Conservation (phyloP, 2,797 vertebrate genomes). For the Microctenopoma stevenorrisi region DNA sequence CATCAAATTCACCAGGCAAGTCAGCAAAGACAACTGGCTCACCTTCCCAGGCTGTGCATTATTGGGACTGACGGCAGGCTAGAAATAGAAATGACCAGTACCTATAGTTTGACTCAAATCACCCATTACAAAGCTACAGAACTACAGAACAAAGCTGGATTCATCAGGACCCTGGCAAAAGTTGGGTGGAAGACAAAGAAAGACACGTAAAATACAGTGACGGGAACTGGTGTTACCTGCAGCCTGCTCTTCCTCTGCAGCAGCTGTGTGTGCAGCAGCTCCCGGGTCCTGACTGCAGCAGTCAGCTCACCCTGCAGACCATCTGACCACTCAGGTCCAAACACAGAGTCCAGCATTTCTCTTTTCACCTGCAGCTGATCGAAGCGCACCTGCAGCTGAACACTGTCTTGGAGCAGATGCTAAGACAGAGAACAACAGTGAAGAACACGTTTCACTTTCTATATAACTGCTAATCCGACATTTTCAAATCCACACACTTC, state of each 20-base stretch:
- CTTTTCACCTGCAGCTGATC: conserved; percentile 82
- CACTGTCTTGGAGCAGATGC: conserved; percentile 85
- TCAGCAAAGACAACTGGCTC: too few species aligned
- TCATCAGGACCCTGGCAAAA: too few species aligned
- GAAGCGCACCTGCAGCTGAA: conserved; percentile 86
- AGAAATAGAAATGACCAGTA: too few species aligned
- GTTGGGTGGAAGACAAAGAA: too few species aligned
- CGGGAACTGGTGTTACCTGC: conserved; percentile 64
- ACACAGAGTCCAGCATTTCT: conserved; percentile 84
- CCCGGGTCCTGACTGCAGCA: conserved; percentile 82
- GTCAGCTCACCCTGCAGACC: conserved; percentile 82
- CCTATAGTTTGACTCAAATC: too few species aligned
- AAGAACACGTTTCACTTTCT: not conserved
- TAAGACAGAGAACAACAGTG: conserved; percentile 28
- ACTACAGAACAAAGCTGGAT: too few species aligned
- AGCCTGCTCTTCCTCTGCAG: conserved; percentile 87
- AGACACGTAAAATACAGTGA: not conserved
- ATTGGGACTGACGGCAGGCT: too few species aligned
- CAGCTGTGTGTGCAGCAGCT: conserved; percentile 86
- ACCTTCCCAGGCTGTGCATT: too few species aligned
- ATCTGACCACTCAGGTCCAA: conserved; percentile 82
- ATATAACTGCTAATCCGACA: not conserved
- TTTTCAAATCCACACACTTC: not conserved
- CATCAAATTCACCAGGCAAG: too few species aligned
- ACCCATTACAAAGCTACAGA: too few species aligned